Percentiles rank a stretch among this genome's conserved stretches.
Conservation (phyloP, 2,888 invertebrate genomes). For the Neocrepidodera transversa region DNA sequence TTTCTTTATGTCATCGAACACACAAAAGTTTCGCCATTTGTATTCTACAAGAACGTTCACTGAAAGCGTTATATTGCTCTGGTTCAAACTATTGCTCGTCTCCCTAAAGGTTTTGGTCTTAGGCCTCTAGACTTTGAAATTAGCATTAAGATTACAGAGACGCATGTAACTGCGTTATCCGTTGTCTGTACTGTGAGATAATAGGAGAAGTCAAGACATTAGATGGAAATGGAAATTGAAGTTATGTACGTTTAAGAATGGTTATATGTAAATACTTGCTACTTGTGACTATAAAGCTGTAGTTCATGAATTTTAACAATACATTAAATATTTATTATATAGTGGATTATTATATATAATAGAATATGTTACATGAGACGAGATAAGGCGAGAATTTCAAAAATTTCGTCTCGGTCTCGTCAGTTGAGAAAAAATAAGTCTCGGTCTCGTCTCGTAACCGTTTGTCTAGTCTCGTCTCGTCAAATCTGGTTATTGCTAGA, state of each 20-base stretch:
- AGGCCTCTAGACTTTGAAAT: slow-evolving; percentile 10
- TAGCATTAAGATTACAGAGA: slow-evolving; percentile 17
- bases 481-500: no score
- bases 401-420: no score
- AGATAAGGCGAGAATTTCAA: no score
- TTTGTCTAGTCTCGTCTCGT: no score
- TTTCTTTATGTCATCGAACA: slow-evolving; percentile 26
- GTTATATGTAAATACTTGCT: background rate
- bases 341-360: no score
- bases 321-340: no score
- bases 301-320: background rate
- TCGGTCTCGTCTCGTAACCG: no score
- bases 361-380: no score
- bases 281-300: background rate
- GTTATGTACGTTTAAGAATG: slow-evolving; percentile 10
- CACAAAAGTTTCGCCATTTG: slow-evolving; percentile 30
- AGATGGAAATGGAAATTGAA: slow-evolving; percentile 7
- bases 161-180: slow-evolving; percentile 7
- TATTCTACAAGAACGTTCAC: slow-evolving; percentile 27
- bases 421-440: no score
- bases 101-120: slow-evolving; percentile 26
- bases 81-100: slow-evolving; percentile 26
- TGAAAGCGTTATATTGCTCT: slow-evolving; percentile 28
- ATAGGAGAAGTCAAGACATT: slow-evolving; percentile 7
- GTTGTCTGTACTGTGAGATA: background rate